A percentile compares a stretch with the other conserved stretches of the same genome.
phyloP scores from a whole-genome alignment of 2,888 invertebrate species.

The Gibbula magus region DNA sequence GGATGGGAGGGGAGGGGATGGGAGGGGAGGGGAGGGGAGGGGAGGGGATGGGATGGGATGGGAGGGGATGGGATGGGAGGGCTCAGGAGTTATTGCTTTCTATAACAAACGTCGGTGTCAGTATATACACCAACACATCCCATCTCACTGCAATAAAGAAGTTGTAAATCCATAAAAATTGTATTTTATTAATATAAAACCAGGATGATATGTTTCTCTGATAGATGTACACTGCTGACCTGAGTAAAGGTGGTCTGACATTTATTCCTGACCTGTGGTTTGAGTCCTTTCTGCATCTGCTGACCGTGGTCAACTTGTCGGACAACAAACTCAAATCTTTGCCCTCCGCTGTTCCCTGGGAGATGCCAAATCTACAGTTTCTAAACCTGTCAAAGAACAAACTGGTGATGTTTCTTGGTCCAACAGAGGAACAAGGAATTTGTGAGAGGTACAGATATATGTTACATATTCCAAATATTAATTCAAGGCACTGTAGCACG shows the following conservation, averaged over 20 bases:
- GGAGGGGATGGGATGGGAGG: too few species aligned
- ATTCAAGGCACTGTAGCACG: too few species aligned
- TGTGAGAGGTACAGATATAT: not conserved
- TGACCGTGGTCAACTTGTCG: slow-evolving; percentile 52
- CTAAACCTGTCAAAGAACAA: slow-evolving; percentile 50
- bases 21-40: too few species aligned
- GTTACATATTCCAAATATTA: too few species aligned
- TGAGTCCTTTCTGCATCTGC: slow-evolving; percentile 31
- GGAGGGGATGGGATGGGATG: too few species aligned
- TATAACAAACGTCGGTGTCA: too few species aligned
- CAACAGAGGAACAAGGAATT: slow-evolving; percentile 15
- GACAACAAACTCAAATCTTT: slow-evolving; percentile 49
- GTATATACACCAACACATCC: too few species aligned
- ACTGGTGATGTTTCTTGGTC: slow-evolving; percentile 34
- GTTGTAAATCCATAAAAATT: too few species aligned
- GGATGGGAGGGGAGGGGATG: too few species aligned
- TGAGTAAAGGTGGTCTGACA: slow-evolving; percentile 37
- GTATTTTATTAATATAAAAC: too few species aligned
- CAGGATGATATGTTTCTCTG: not conserved
- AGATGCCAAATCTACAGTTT: slow-evolving; percentile 46
- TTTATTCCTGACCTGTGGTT: slow-evolving; percentile 51
- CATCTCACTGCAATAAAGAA: too few species aligned
- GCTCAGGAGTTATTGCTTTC: too few species aligned
- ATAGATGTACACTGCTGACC: slow-evolving; percentile 32
- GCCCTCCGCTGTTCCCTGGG: slow-evolving; percentile 57